Evolutionary conservation across 2,113 vertebrate genomes (phyloP), one percentile per base, ranked within the genome.

Genomic region (Datnioides undecimradiatus): DNA sequence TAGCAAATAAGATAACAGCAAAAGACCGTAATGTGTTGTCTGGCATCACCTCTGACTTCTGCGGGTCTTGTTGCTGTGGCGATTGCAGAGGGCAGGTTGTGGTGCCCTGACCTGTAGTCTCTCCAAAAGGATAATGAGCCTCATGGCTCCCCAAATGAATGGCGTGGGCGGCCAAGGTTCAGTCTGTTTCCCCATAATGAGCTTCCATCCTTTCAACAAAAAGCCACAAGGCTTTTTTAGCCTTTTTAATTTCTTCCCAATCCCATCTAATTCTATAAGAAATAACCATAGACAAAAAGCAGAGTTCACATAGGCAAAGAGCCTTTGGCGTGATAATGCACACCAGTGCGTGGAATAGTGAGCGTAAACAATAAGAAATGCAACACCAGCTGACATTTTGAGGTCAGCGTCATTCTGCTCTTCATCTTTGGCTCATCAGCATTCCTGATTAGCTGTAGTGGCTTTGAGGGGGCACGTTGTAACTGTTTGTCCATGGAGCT

Each of bases 371-470:
- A 87, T 83, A 91, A 87, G 91, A 86, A 92, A 91, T 85, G 84
- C 87, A 93, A 92, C 84, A 91, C 86, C 88, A 86, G 87, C 87
- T 93, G 94, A 94, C 92, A 88, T 93, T 93, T 94, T 94, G 92
- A 93, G 94, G 94, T 94, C 93, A 93, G 83, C 79, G 34, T 88
- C 90, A 88, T 69, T 90, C 84, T 83, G 80, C 83, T 88, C 90
- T 86, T 89, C 86, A 79, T 91, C 87, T 92, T 82, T 64, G 70
- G 80, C 92, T 90, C 84, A 82, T 92, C 87, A 57, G 88, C 88
- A 72, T 84, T 91, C 80, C 73, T 87, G 87, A 95, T 92, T 90
- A 90, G 93, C 85, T 76, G 85, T 43, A 86, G 91, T 89, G 88
- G 79, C 82, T 86, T 69, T 75, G 85, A 85, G 73, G 75, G 83